Evolutionary conservation across 2,113 vertebrate species (phyloP).

Genomic region (Gobius niger): DNA sequence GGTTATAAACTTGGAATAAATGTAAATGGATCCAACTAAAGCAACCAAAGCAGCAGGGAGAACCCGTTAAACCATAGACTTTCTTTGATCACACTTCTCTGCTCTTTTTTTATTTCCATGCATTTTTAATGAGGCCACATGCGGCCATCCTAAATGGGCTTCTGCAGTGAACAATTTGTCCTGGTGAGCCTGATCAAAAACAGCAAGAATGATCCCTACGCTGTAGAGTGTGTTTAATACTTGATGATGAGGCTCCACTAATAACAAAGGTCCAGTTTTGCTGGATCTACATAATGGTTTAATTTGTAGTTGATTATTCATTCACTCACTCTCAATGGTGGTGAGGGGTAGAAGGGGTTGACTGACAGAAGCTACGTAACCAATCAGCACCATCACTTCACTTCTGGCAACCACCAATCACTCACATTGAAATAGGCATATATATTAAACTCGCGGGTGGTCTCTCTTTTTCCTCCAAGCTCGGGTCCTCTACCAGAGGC

Average conservation of each 20-base stretch:
- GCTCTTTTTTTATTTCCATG: slow-evolving; percentile 55
- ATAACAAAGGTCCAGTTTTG: slow-evolving; percentile 15
- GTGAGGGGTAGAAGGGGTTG: too few species aligned
- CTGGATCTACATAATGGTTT: slow-evolving; percentile 4
- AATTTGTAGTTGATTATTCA: too few species aligned
- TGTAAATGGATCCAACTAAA: slow-evolving; percentile 26
- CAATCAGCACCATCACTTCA: too few species aligned
- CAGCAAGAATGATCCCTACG: slow-evolving; percentile 30
- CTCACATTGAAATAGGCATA: too few species aligned
- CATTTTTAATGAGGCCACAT: slow-evolving; percentile 62
- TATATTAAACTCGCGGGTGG: too few species aligned
- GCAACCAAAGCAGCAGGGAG: slow-evolving; percentile 45
- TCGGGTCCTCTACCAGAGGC: too few species aligned
- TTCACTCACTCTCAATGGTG: too few species aligned
- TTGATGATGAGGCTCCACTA: slow-evolving; percentile 21
- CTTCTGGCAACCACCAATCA: too few species aligned
- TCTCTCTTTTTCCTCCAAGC: too few species aligned
- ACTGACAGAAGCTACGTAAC: too few species aligned
- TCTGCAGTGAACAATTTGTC: slow-evolving; percentile 38
- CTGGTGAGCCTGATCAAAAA: slow-evolving; percentile 37
- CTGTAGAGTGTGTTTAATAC: slow-evolving; percentile 23
- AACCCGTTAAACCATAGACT: slow-evolving; percentile 39
- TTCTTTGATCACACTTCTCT: slow-evolving; percentile 45
- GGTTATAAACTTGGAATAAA: neutral
- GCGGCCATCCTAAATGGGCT: slow-evolving; percentile 35